phyloP scores from a whole-genome alignment of 2,113 vertebrate species.

The Podiceps cristatus region DNA sequence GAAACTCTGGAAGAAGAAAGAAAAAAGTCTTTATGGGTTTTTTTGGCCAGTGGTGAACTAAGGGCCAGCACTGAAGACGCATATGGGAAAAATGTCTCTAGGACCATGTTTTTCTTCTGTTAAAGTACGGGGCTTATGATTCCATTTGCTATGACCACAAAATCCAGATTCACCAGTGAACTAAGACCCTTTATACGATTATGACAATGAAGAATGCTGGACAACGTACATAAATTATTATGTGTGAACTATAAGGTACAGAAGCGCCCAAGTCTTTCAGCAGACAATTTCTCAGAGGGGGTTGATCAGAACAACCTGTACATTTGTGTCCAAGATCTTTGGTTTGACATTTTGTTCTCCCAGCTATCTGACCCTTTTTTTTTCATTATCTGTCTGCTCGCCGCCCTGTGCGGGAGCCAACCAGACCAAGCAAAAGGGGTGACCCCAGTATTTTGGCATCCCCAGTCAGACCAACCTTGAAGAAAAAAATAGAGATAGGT shows the following conservation, averaged over 20 bases:
- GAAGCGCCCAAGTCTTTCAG: conserved; percentile 44
- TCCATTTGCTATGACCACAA: neutral
- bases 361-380: neutral
- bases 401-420: neutral
- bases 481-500: neutral
- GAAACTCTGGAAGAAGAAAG: conserved; percentile 33
- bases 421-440: neutral
- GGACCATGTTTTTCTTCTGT: neutral
- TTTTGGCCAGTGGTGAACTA: neutral
- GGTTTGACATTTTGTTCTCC: neutral
- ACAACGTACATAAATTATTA: neutral
- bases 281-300: neutral
- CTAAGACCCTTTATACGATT: neutral
- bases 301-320: conserved; percentile 41
- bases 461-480: neutral
- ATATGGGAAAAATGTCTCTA: neutral
- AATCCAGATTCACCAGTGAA: neutral
- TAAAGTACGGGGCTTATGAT: neutral
- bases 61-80: neutral
- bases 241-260: neutral
- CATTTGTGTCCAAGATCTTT: neutral
- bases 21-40: neutral
- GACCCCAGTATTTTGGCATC: neutral
- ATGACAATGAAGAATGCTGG: neutral
- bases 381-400: neutral